Conservation (phyloP, 2,113 vertebrate genomes). For the Onychorhynchus coronatus region DNA sequence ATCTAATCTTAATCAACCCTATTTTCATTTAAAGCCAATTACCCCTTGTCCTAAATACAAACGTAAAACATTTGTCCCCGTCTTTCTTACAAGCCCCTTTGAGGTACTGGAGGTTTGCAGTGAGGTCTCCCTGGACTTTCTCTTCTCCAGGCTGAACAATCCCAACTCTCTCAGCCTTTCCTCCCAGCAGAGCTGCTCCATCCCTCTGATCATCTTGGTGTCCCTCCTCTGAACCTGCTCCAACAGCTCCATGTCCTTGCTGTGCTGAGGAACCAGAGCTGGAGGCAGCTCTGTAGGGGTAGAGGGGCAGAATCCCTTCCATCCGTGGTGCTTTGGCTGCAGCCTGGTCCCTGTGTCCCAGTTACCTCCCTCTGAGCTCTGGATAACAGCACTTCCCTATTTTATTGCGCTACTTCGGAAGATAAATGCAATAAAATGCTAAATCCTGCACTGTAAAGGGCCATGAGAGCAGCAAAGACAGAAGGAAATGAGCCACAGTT, state of each 20-base stretch:
- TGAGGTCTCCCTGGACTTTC: background rate
- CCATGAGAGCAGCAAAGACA: background rate
- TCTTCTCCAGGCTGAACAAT: background rate
- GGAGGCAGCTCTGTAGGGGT: background rate
- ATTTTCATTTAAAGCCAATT: background rate
- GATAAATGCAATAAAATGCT: background rate
- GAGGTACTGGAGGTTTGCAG: background rate
- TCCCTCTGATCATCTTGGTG: background rate
- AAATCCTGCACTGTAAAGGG: background rate
- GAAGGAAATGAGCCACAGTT: background rate
- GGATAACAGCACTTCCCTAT: background rate
- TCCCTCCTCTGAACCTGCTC: background rate
- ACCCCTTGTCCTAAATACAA: background rate
- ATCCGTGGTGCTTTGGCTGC: accelerated
- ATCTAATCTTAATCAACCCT: background rate
- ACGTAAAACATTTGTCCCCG: background rate
- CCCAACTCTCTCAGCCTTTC: background rate
- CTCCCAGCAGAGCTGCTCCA: background rate
- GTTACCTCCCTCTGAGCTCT: background rate
- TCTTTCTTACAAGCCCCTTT: background rate
- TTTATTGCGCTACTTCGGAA: background rate
- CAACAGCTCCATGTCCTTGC: background rate
- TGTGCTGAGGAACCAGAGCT: background rate
- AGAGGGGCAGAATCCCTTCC: background rate
- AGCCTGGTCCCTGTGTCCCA: background rate